These are phyloP conservation scores for Folsomia manolachei DNA, from an alignment of 2,888 invertebrate species.

Conservation along the genomic window DNA sequence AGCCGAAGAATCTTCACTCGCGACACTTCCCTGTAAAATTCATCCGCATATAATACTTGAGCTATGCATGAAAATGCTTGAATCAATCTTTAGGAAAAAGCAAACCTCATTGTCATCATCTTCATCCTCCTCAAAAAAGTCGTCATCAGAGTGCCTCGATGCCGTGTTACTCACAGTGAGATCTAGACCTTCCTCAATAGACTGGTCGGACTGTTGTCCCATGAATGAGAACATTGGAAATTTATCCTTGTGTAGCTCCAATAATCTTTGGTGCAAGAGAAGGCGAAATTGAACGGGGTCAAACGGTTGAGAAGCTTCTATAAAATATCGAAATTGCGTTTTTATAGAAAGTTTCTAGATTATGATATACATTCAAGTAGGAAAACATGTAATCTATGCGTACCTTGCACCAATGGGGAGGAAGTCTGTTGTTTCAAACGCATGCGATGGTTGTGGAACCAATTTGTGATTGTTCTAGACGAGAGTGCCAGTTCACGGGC, in stretches of 20 bases:
- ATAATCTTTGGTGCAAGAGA: slow-evolving; percentile 79
- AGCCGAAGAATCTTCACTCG: slow-evolving; percentile 49
- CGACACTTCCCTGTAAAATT: slow-evolving; percentile 45
- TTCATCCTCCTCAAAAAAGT: slow-evolving; percentile 76
- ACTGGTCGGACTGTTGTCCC: slow-evolving; percentile 56
- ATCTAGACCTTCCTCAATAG: slow-evolving; percentile 80
- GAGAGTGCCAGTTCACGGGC: slow-evolving; percentile 87
- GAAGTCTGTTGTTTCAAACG: slow-evolving; percentile 78
- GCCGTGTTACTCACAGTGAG: slow-evolving; percentile 70
- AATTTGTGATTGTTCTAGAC: slow-evolving; percentile 95
- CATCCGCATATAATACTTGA: no score
- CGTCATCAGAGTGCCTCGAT: slow-evolving; percentile 73
- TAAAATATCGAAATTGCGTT: neutral
- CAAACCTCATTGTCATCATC: slow-evolving; percentile 62
- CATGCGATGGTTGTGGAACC: slow-evolving; percentile 99
- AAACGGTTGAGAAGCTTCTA: slow-evolving; percentile 57
- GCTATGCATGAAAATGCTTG: no score
- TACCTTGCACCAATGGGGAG: slow-evolving; percentile 49
- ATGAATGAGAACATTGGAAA: slow-evolving; percentile 62
- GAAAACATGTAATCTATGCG: neutral
- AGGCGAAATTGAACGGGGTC: slow-evolving; percentile 89
- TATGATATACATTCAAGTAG: neutral
- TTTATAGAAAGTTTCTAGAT: neutral
- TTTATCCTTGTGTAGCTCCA: slow-evolving; percentile 81
- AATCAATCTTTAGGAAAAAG: no score